A percentile compares a stretch with the other conserved stretches of the same genome.
Conservation (phyloP, 2,888 invertebrate genomes). For the Mythimna pallens region DNA sequence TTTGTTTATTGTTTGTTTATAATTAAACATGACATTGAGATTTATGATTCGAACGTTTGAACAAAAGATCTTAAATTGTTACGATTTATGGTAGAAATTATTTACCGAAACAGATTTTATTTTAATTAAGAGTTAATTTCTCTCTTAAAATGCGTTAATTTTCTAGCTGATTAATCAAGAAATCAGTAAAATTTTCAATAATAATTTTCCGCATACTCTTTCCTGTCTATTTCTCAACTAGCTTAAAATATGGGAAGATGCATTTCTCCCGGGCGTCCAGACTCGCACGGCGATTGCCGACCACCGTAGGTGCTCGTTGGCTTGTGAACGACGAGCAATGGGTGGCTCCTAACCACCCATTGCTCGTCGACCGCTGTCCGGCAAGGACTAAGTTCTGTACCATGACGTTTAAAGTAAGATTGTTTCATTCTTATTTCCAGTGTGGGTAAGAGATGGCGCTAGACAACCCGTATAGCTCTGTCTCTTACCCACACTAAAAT, state of each 20-base stretch:
- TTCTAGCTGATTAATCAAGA: not conserved
- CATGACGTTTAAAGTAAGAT: too few species aligned
- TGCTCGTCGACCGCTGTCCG: too few species aligned
- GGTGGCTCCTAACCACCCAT: too few species aligned
- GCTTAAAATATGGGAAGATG: constrained; percentile 2
- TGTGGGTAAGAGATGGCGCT: too few species aligned
- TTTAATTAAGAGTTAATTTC: not conserved
- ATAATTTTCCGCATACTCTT: not conserved
- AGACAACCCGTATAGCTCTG: too few species aligned
- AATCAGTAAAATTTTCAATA: not conserved
- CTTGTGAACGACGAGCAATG: too few species aligned
- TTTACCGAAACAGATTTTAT: not conserved
- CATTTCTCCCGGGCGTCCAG: too few species aligned
- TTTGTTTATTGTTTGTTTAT: constrained; percentile 14
- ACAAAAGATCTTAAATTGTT: not conserved
- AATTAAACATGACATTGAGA: constrained; percentile 1
- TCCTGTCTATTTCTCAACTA: not conserved
- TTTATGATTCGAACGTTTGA: constrained; percentile 12
- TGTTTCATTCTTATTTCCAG: too few species aligned
- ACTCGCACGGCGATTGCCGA: too few species aligned
- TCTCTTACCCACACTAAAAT: too few species aligned
- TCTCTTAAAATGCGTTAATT: not conserved
- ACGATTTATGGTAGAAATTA: constrained; percentile 2
- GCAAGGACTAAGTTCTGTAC: too few species aligned
- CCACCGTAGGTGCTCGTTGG: too few species aligned